A percentile compares a stretch with the other conserved stretches of the same genome.
These are phyloP conservation scores for Lethrus apterus DNA, from an alignment of 1,140 invertebrate species.

Conservation along the genomic window DNA sequence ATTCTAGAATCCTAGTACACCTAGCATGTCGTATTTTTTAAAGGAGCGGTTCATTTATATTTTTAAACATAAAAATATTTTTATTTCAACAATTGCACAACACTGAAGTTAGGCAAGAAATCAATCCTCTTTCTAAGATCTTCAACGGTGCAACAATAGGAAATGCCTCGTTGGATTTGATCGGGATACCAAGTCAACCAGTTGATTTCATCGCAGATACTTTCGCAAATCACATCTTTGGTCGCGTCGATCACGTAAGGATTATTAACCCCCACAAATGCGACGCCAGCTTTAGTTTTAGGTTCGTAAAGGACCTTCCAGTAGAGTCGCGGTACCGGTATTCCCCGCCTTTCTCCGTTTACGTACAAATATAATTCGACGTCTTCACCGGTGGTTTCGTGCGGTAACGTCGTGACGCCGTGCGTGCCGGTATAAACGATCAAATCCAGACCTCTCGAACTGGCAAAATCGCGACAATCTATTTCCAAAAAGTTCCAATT, in stretches of 20 bases:
- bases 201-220: constrained; percentile 45
- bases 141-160: constrained; percentile 56
- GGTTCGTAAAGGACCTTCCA: constrained; percentile 57
- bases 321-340: constrained; percentile 49
- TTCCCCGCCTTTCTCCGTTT: constrained; percentile 36
- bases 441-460: constrained; percentile 31
- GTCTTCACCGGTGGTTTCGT: constrained; percentile 36
- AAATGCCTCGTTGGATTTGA: constrained; percentile 51
- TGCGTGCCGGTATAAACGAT: constrained; percentile 47
- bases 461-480: constrained; percentile 24
- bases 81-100: constrained; percentile 20
- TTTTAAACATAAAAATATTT: too few relatives aligned
- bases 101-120: constrained; percentile 43
- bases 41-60: neutral
- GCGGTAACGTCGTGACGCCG: constrained; percentile 41
- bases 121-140: constrained; percentile 50
- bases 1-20: too few relatives aligned
- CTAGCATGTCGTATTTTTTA: constrained; percentile 17
- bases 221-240: constrained; percentile 48
- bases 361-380: constrained; percentile 43
- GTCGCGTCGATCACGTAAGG: constrained; percentile 43
- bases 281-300: constrained; percentile 44
- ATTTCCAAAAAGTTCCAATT: constrained; percentile 50
- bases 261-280: constrained; percentile 58
- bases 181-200: constrained; percentile 48